Evolutionary conservation across 1,140 invertebrate species (phyloP), one percentile per base, ranked within the genome.

Genomic region (Drosophila sulfurigaster): DNA sequence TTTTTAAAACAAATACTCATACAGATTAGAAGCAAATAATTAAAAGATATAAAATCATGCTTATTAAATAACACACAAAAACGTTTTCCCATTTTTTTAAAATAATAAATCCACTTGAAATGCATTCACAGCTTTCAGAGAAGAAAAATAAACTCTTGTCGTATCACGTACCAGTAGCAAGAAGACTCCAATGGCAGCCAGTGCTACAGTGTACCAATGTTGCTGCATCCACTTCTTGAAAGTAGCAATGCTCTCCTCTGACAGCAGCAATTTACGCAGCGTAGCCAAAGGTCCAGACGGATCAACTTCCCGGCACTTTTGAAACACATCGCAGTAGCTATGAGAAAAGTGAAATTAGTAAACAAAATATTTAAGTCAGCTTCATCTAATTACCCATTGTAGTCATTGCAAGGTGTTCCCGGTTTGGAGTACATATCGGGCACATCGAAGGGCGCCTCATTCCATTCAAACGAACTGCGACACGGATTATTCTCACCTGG

Each of bases 281-380:
- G 97, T 98, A 13, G 97, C 97, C 83, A 98, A 93, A n/a, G 97
- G 97, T n/a, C 97, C 97, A 1, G 97, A 97, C 1, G 98, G 98
- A 94, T 98, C 97, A 62, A 98, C 97, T 93, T 98, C 97, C 76
- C 99, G 95, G 93, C 99, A 99, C 91, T 98, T 98, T 93, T 99
- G 97, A 93, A 99, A 99, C 43, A 99, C 98, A 94, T 99, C 99
- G 93, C 99, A 99, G 93, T 99, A 99, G 13, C 94, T 94, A 75
- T 13, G 78, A 15, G 4, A 3, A 16, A 6, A 0, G 13, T 41
- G 0, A 38, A 13, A 41, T 59, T 28, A 60, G 32, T 11, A 0
- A 16, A 2, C 11, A 13, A 0, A 5, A 20, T 4, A 1, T 1
- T 38, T 20, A 6, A 6, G 1, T 54, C 8, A 13, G 30, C 5